Percentiles rank a stretch among this genome's conserved stretches.
These are phyloP conservation scores for Petaurus breviceps DNA, from an alignment of 2,113 vertebrate species.

Conservation along the genomic window DNA sequence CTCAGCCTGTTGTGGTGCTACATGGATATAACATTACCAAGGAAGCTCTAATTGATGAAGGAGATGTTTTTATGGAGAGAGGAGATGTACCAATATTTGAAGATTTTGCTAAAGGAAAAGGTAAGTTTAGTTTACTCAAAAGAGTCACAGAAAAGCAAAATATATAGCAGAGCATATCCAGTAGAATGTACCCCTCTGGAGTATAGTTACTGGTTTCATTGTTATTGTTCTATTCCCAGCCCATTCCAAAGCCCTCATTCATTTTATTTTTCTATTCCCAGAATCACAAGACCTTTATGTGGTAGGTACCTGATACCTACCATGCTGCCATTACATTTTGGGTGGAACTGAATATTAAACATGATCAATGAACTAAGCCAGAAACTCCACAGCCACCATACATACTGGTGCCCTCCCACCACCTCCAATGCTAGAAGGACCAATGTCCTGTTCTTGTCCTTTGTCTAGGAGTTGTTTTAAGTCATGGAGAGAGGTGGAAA, in stretches of 20 bases:
- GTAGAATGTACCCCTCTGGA: not conserved
- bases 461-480: constrained; percentile 58
- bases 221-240: not conserved
- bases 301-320: not conserved
- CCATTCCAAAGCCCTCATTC: too few relatives aligned
- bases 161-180: not conserved
- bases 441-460: not conserved
- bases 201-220: not conserved
- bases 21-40: too few relatives aligned
- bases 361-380: not conserved
- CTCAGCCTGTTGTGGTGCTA: too few relatives aligned
- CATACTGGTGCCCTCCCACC: too few relatives aligned
- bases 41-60: too few relatives aligned
- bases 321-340: not conserved
- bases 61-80: too few relatives aligned
- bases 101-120: too few relatives aligned
- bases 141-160: not conserved
- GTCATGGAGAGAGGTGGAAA: constrained; percentile 78
- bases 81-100: too few relatives aligned
- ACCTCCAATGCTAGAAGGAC: not conserved
- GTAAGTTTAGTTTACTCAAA: too few relatives aligned
- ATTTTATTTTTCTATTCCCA: not conserved
- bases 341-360: not conserved
- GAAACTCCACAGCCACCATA: not conserved
- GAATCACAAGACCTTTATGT: not conserved